Base-by-base conservation (phyloP, 2,797 vertebrate species). In the Melanotaenia parkinsoni region DNA sequence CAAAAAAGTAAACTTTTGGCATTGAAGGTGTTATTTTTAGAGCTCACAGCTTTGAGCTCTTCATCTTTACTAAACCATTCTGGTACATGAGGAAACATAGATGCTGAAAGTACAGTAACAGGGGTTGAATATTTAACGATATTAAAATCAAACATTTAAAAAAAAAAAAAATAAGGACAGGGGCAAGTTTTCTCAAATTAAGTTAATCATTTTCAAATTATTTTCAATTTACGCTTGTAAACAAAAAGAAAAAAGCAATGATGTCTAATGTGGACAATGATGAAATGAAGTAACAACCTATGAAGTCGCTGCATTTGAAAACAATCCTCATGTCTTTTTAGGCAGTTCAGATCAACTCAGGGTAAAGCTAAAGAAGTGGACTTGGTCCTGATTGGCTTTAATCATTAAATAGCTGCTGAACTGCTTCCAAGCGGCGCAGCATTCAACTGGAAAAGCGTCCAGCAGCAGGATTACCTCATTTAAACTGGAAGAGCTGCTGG, bases 1-100 rank as follows among this genome's bases (percentile, higher is more conserved):
- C 45, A 9, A 50, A 50, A 50, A 22, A n/a, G 7, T 70, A 90
- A 88, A 77, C 79, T 74, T 80, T 87, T 78, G 79, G 85, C 77
- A 5, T 81, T 67, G 82, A 86, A 43, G 58, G 81, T 66, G 45
- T 54, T 67, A 20, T 73, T 83, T 80, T 76, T 58, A 67, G 40
- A 30, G 67, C 32, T 58, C 53, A 59, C 38, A 57, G 58, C 63
- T 57, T 67, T 56, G 11, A 66, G 38, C 28, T 47, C 40, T 43
- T 16, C 16, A 14, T 38, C 37, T 38, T 38, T 38, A 38, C 32
- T 33, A 33, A 33, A 33, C 32, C 32, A 33, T 33, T 10, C 37
- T 38, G 35, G 12, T 38, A 38, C 37, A 14, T 2, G 37, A 38
- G 11, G 13, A 38, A 38, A 38, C 37, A 38, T 13, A 38, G 12